A percentile compares a stretch with the other conserved stretches of the same genome.
phyloP scores from a whole-genome alignment of 2,888 invertebrate genomes.

The Epirrhoe alternata region DNA sequence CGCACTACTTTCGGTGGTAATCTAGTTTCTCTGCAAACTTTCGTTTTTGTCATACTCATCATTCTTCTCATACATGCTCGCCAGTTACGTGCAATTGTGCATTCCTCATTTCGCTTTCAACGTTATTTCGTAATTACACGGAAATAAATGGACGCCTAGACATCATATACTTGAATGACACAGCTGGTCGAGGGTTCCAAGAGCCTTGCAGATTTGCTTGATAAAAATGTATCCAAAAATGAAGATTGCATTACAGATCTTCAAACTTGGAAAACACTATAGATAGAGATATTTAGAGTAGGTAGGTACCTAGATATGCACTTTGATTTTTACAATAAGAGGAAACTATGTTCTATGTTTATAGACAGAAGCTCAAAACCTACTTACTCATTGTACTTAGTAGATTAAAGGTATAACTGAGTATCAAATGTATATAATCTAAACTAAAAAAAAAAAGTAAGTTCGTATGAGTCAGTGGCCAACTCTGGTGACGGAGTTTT shows the following conservation, averaged over 20 bases:
- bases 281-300: no score
- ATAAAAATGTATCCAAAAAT: not conserved
- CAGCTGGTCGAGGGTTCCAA: not conserved
- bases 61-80: constrained; percentile 25
- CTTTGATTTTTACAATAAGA: no score
- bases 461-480: no score
- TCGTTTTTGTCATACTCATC: constrained; percentile 27
- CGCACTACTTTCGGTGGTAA: constrained; percentile 13
- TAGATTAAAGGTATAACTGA: no score
- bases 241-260: no score
- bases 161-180: not conserved
- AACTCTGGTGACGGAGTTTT: no score
- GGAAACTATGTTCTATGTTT: no score
- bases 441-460: no score
- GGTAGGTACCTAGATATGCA: no score
- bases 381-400: no score
- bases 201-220: not conserved
- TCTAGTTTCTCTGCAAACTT: constrained; percentile 28
- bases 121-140: constrained; percentile 12
- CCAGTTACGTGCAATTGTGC: constrained; percentile 24
- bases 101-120: constrained; percentile 30
- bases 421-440: no score
- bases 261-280: no score
- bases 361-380: not conserved
- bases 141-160: not conserved